A percentile compares a stretch with the other conserved stretches of the same genome.
Conservation (phyloP, 1,140 invertebrate species). For the Pantala flavescens region DNA sequence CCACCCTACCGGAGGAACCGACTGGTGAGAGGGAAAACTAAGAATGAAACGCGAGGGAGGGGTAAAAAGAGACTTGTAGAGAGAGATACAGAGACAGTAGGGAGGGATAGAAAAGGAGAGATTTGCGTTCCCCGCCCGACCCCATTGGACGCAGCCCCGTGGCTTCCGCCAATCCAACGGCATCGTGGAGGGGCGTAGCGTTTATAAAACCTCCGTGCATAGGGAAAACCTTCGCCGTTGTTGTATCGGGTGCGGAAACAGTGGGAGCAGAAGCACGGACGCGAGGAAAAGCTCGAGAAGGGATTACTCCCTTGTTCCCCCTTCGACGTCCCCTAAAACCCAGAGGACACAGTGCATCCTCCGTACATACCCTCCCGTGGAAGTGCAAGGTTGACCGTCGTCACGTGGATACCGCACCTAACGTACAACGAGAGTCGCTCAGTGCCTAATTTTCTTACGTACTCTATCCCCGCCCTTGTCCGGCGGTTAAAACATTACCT, state of each 20-base stretch:
- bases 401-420: not conserved
- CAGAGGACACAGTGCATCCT: not conserved
- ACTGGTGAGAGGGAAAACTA: not conserved
- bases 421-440: not conserved
- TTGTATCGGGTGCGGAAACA: not conserved
- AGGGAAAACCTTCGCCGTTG: not conserved
- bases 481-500: not conserved
- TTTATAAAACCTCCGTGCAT: constrained; percentile 9
- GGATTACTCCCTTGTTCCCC: not conserved
- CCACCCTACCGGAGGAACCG: not conserved
- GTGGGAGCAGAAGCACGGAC: not conserved
- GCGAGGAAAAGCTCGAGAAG: not conserved
- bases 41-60: not conserved
- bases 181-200: not conserved
- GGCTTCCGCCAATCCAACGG: constrained; percentile 5
- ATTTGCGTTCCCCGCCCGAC: not conserved
- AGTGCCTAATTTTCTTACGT: not conserved
- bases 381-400: not conserved
- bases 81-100: not conserved
- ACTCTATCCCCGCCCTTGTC: not conserved
- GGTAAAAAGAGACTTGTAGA: not conserved
- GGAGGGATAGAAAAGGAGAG: not conserved
- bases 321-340: not conserved
- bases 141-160: not conserved
- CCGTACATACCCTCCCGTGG: not conserved